Conservation (phyloP, 2,113 vertebrate species). For the Barnardius zonarius region DNA sequence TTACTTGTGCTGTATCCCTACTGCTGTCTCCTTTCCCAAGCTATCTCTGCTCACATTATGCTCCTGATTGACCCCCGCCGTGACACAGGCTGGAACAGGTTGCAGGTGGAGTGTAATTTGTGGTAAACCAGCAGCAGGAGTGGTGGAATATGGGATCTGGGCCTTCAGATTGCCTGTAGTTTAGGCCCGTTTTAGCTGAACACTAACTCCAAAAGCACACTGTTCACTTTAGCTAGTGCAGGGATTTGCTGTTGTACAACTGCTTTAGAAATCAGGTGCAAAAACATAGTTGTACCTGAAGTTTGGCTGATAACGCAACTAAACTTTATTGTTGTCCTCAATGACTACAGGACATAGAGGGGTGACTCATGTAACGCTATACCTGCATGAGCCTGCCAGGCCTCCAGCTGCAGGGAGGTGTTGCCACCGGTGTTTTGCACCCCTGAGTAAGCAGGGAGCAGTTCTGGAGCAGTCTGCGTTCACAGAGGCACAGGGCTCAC, state of each 20-base stretch:
- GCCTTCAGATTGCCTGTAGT: accelerated
- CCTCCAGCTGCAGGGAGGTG: accelerated
- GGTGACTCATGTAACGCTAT: accelerated
- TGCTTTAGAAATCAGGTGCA: neutral
- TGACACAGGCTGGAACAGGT: neutral
- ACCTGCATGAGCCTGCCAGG: accelerated
- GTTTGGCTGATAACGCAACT: neutral
- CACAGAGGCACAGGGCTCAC: neutral
- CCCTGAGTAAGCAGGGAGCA: neutral
- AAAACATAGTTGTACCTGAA: neutral
- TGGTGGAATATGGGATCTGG: accelerated
- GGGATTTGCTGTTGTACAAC: neutral
- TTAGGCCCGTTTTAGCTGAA: neutral
- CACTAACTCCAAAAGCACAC: neutral
- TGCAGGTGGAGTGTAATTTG: neutral
- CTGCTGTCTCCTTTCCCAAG: neutral
- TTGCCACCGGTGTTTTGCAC: neutral
- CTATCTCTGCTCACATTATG: accelerated
- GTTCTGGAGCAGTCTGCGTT: neutral
- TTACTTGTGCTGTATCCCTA: neutral
- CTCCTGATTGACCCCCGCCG: accelerated
- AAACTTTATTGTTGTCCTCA: neutral
- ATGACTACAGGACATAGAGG: neutral
- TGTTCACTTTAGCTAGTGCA: neutral
- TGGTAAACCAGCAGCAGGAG: neutral